These are phyloP conservation scores for Muschampia plurimacula DNA, from an alignment of 2,888 invertebrate species.

Conservation along the genomic window DNA sequence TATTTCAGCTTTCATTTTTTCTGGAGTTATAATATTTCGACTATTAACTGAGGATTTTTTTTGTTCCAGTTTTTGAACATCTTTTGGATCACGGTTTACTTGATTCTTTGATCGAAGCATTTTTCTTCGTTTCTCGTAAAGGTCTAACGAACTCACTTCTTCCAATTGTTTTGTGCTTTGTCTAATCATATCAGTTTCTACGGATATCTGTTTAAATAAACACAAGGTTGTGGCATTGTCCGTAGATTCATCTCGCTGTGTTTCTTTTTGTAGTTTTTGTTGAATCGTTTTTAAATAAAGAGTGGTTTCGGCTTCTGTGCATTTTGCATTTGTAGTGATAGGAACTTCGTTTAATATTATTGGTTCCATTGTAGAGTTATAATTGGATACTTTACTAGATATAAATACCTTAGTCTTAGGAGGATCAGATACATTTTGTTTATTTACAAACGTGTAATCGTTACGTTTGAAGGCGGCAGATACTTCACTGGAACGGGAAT, in stretches of 20 bases:
- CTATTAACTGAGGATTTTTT: slow-evolving; percentile 49
- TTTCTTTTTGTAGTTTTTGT: not conserved
- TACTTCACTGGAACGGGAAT: not conserved
- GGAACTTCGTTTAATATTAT: not conserved
- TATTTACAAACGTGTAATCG: slow-evolving; percentile 10
- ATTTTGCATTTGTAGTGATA: not conserved
- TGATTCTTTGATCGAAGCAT: slow-evolving; percentile 74
- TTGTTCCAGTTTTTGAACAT: slow-evolving; percentile 53
- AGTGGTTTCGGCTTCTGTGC: not conserved
- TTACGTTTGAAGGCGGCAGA: not conserved
- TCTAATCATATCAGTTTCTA: not conserved
- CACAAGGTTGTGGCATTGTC: not conserved
- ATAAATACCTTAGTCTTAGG: not conserved
- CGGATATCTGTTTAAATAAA: not conserved
- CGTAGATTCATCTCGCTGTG: not conserved
- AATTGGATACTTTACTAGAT: not conserved
- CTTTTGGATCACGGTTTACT: slow-evolving; percentile 59
- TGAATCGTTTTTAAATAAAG: not conserved
- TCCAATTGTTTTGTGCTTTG: slow-evolving; percentile 55
- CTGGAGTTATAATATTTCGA: slow-evolving; percentile 67
- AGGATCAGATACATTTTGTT: slow-evolving; percentile 3
- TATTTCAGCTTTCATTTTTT: slow-evolving; percentile 72
- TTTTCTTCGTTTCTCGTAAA: slow-evolving; percentile 83
- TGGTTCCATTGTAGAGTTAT: not conserved
- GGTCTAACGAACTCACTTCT: slow-evolving; percentile 78